Base-by-base conservation (phyloP, 1,140 invertebrate genomes). In the Amphibalanus amphitrite region DNA sequence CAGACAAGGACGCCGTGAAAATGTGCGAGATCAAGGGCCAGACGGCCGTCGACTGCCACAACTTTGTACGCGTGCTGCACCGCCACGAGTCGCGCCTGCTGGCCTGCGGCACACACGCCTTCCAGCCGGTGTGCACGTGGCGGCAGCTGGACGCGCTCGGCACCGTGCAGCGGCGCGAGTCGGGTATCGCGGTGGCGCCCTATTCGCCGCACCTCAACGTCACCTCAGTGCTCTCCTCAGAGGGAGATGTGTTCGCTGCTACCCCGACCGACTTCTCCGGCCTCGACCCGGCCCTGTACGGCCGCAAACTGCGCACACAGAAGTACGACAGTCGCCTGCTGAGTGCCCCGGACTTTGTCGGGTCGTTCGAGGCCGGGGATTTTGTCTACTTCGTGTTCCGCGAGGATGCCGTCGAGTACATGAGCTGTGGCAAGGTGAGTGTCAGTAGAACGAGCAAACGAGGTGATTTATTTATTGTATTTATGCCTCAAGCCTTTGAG, bases 311-410 rank as follows among this genome's bases (percentile, higher is more conserved):
- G 6, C 82, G 93, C 69, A 97, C 94, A 0, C 86, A 87, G 69
- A 91, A 94, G 75, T 94, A 93, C 78, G 91, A 97, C 78, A 87
- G 88, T 69, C 93, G 92, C 77, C 95, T 92, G 91, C 82, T 98
- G 8, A 95, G 94, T 79, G 92, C 94, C 74, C 91, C 93, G 0
- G 88, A 95, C 77, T 97, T 96, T 79, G 90, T 96, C 69, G 90
- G 89, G 1, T 91, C 91, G 70, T 95, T 95, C 79, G 93, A 96
- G 79, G 89, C 90, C 59, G 90, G 90, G 38, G 83, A 87, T 73
- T 92, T 90, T 81, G 88, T 95, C 0, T 96, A 93, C 78, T 95
- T 95, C 80, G 84, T 96, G 72, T 94, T 95, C 78, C 85, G 92
- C 71, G 94, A 97, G 81, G 85, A 87, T 13, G 93, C 93, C 26